Base-by-base conservation (phyloP, 2,888 invertebrate species). In the Athripsodes cinereus region DNA sequence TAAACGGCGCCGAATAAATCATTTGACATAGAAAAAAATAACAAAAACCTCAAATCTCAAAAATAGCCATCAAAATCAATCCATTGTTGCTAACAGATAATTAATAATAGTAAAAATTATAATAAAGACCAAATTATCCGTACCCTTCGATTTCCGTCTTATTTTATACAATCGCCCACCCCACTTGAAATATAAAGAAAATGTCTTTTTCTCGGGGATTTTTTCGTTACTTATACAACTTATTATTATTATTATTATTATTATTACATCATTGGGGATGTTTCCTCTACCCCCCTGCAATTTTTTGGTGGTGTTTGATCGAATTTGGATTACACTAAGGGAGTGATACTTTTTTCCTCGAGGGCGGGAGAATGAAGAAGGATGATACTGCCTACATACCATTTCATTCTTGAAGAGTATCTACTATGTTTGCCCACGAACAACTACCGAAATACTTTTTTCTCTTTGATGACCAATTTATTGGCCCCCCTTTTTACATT, bases 221-320 rank as follows among this genome's bases (percentile, higher is more conserved):
- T 13, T 40, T 40, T 40, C 40, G 2, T 40, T 13, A 16, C 8
- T n/a, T n/a, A 40, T 3, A 31, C 6, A 31, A 31, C 11, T 6
- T 31, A 6, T 31, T 31, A 8, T 31, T 31, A 8, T 31, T 31
- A 31, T 31, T 31, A 31, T 31, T 31, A 11, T 51, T n/a, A 26
- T n/a, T 51, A 11, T 5, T 22, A n/a, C 26, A n/a, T 51, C 26
- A 19, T 19, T 35, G 35, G 44, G 53, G 53, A 18, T 11, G 53
- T 44, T 53, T 53, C 44, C n/a, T 20, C 47, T 13, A n/a, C 40
- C 40, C 16, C 16, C 2, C 13, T 40, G 16, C 2, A 40, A 19
- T 40, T 35, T 52, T 21, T 40, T 54, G 57, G 58, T 53, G 60
- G 60, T 53, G 62, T 62, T 62, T 62, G 62, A 62, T 62, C 60